phyloP scores from a whole-genome alignment of 1,140 invertebrate species.

The Pomacea maculata region DNA sequence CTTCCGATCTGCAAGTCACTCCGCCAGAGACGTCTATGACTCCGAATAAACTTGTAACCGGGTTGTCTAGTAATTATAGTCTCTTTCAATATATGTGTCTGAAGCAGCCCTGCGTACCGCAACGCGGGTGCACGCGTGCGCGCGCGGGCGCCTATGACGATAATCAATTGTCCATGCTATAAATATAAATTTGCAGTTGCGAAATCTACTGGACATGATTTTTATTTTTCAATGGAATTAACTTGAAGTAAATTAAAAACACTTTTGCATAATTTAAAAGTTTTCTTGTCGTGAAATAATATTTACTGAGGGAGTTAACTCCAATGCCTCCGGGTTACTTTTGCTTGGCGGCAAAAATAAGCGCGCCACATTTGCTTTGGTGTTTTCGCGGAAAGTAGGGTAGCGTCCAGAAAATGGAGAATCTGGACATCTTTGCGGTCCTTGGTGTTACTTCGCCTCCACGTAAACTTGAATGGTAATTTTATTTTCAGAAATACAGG shows the following conservation, averaged over 20 bases:
- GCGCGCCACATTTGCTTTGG: slow-evolving; percentile 1
- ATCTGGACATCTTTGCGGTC: slow-evolving; percentile 7
- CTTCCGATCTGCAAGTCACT: neutral
- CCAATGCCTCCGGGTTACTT: neutral
- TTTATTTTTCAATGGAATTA: neutral
- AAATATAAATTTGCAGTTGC: neutral
- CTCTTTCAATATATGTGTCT: neutral
- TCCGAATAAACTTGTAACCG: neutral
- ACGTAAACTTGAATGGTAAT: slow-evolving; percentile 5
- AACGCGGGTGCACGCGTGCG: no score
- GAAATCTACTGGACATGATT: neutral
- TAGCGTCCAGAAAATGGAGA: neutral
- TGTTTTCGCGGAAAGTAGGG: neutral
- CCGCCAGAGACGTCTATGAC: no score
- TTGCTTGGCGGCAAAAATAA: neutral
- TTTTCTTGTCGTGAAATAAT: neutral
- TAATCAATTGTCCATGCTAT: neutral
- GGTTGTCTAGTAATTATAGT: neutral
- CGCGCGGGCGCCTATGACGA: neutral
- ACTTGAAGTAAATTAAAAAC: neutral
- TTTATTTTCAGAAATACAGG: neutral
- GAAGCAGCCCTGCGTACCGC: no score
- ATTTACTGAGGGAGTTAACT: neutral
- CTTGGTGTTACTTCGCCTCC: slow-evolving; percentile 9
- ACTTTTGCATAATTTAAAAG: neutral